Conservation (phyloP, 2,888 invertebrate species). For the Antitype chi region DNA sequence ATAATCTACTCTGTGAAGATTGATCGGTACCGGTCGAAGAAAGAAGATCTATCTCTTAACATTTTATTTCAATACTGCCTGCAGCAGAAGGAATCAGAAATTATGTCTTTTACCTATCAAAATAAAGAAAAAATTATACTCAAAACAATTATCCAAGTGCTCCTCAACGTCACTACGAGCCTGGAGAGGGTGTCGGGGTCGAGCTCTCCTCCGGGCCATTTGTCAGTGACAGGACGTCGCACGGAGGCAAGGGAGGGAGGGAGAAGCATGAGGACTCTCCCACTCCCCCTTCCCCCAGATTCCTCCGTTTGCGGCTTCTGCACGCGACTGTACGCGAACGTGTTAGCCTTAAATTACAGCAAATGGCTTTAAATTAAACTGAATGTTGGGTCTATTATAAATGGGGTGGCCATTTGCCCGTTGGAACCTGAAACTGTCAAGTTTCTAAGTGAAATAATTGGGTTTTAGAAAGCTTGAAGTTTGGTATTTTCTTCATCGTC, state of each 20-base stretch:
- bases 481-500: background rate
- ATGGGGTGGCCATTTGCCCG: slow-evolving; percentile 46
- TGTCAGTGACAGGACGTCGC: slow-evolving; percentile 90
- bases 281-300: slow-evolving; percentile 71
- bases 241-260: slow-evolving; percentile 66
- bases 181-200: slow-evolving; percentile 87
- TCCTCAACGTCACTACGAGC: slow-evolving; percentile 70
- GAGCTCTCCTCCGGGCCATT: slow-evolving; percentile 89
- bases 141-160: slow-evolving; percentile 41
- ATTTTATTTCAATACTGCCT: background rate
- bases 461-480: background rate
- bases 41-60: background rate
- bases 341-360: slow-evolving; percentile 78
- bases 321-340: slow-evolving; percentile 81
- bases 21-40: background rate
- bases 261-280: slow-evolving; percentile 32
- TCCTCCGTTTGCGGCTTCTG: slow-evolving; percentile 82
- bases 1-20: background rate
- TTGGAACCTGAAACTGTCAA: slow-evolving; percentile 29
- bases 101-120: background rate
- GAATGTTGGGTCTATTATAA: slow-evolving; percentile 67
- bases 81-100: background rate
- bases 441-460: slow-evolving; percentile 44
- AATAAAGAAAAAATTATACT: slow-evolving; percentile 3
- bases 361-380: slow-evolving; percentile 68